Evolutionary conservation across 2,113 vertebrate genomes (phyloP).

Genomic region (Channa argus): DNA sequence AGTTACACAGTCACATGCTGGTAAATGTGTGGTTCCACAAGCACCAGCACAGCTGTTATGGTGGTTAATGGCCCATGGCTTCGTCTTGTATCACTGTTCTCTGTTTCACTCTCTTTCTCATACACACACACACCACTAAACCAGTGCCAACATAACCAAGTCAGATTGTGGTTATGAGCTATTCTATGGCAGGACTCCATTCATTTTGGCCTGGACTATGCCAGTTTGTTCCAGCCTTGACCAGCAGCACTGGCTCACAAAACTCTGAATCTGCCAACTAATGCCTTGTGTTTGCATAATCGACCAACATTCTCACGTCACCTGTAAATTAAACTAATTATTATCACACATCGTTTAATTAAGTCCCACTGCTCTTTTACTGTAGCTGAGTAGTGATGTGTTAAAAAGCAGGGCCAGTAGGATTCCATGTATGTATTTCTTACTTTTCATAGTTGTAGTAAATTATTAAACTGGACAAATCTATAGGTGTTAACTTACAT

Average conservation of each 20-base stretch:
- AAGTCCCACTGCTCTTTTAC: slow-evolving; percentile 52
- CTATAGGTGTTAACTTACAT: slow-evolving; percentile 16
- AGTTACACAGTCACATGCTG: slow-evolving; percentile 24
- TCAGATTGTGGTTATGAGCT: slow-evolving; percentile 57
- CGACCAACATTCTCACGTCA: background rate
- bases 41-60: slow-evolving; percentile 47
- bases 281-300: slow-evolving; percentile 44
- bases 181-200: slow-evolving; percentile 58
- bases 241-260: slow-evolving; percentile 49
- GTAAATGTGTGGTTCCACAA: slow-evolving; percentile 55
- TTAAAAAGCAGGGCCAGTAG: slow-evolving; percentile 11
- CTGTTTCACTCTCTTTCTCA: slow-evolving; percentile 3
- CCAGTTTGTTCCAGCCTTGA: slow-evolving; percentile 44
- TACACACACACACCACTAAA: slow-evolving; percentile 34
- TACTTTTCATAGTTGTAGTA: slow-evolving; percentile 7
- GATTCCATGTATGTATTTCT: slow-evolving; percentile 1
- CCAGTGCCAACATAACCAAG: slow-evolving; percentile 51
- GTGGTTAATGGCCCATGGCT: slow-evolving; percentile 51
- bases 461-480: slow-evolving; percentile 18
- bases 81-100: slow-evolving; percentile 30
- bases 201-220: slow-evolving; percentile 29
- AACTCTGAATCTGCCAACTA: slow-evolving; percentile 45
- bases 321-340: slow-evolving; percentile 72
- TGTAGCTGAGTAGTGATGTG: slow-evolving; percentile 16
- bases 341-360: slow-evolving; percentile 67